Evolutionary conservation across 2,888 invertebrate genomes (phyloP).

Genomic region (Volucella inanis): DNA sequence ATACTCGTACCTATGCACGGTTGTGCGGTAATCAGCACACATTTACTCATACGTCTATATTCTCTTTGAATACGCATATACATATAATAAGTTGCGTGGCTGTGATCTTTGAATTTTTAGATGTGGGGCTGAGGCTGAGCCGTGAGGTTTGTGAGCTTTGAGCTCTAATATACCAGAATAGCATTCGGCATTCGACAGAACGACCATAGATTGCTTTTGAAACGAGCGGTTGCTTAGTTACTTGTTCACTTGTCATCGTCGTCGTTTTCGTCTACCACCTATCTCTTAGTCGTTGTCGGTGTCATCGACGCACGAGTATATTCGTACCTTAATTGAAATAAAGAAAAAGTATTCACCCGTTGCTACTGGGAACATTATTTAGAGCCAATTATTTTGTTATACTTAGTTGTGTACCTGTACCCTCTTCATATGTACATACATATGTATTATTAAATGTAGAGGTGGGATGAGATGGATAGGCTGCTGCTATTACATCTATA

Average conservation of each 20-base stretch:
- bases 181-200: constrained; percentile 57
- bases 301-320: constrained; percentile 39
- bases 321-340: constrained; percentile 76
- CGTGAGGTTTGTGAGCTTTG: no score
- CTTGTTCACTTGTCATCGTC: constrained; percentile 13
- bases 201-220: constrained; percentile 68
- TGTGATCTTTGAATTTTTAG: constrained; percentile 41
- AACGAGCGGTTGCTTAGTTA: constrained; percentile 66
- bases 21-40: constrained; percentile 71
- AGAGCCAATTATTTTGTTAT: constrained; percentile 76
- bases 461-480: background rate
- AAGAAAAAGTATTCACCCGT: constrained; percentile 76
- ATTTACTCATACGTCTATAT: constrained; percentile 65
- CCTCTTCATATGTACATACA: background rate
- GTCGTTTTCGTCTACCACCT: background rate
- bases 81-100: constrained; percentile 2
- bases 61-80: constrained; percentile 56
- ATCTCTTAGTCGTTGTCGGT: constrained; percentile 40
- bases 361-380: constrained; percentile 75
- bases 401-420: constrained; percentile 14
- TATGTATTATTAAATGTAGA: constrained; percentile 16
- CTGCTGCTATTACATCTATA: constrained; percentile 22
- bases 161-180: no score
- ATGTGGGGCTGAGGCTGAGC: constrained; percentile 25
- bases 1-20: constrained; percentile 2